These are phyloP conservation scores for Condylura cristata DNA, from an alignment of 2,113 vertebrate genomes.

Conservation along the genomic window DNA sequence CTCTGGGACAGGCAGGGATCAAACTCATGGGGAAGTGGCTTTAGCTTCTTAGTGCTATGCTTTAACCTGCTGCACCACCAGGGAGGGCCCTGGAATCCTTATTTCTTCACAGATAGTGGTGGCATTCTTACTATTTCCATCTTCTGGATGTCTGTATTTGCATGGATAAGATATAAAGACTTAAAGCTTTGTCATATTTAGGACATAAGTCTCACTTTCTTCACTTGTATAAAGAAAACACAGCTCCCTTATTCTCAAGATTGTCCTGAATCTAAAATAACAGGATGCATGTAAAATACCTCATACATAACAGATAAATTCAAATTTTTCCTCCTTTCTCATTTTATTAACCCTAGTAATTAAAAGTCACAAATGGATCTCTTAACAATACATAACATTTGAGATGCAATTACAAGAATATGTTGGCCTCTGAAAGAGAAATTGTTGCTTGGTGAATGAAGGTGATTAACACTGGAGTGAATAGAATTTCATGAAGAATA, in stretches of 20 bases:
- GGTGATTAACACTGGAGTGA: constrained; percentile 30
- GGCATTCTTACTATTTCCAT: background rate
- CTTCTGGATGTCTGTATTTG: background rate
- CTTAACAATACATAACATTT: constrained; percentile 66
- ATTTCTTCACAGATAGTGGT: background rate
- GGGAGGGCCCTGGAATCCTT: no score
- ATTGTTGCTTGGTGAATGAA: constrained; percentile 35
- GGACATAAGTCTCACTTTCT: background rate
- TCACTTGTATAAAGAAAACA: background rate
- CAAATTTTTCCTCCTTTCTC: constrained; percentile 41
- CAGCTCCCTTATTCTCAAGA: background rate
- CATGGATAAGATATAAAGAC: background rate
- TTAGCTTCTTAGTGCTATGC: no score
- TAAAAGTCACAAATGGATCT: constrained; percentile 52
- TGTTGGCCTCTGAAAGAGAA: constrained; percentile 31
- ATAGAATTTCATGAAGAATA: constrained; percentile 31
- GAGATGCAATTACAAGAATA: constrained; percentile 59
- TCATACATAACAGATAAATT: constrained; percentile 26
- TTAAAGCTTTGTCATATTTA: background rate
- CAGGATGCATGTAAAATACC: background rate
- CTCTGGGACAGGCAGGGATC: no score
- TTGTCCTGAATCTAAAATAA: background rate
- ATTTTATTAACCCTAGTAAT: constrained; percentile 57
- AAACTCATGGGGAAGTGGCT: no score
- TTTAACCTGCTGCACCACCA: no score